These are phyloP conservation scores for Oncorhynchus tshawytscha DNA, from an alignment of 2,113 vertebrate species.

Conservation along the genomic window DNA sequence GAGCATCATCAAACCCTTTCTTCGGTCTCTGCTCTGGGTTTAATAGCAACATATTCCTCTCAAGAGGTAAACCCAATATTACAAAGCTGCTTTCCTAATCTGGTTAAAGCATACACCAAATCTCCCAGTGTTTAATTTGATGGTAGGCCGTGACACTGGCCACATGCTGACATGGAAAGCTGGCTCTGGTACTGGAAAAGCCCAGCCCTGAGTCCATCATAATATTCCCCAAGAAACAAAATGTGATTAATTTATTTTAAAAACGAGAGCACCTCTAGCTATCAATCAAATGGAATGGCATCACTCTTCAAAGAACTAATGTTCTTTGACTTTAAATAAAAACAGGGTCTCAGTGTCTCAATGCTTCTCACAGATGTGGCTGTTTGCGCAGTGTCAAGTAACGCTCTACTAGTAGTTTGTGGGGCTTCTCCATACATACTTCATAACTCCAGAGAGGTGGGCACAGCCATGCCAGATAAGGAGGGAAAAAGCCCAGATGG, in stretches of 20 bases:
- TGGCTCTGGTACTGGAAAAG: slow-evolving; percentile 40
- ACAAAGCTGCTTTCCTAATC: slow-evolving; percentile 10
- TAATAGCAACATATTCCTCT: background rate
- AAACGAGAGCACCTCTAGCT: background rate
- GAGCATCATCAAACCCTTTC: background rate
- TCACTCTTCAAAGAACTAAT: slow-evolving; percentile 26
- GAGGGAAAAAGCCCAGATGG: background rate
- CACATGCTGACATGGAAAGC: slow-evolving; percentile 27
- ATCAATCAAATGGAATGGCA: slow-evolving; percentile 23
- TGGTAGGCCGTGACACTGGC: slow-evolving; percentile 17
- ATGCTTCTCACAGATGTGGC: slow-evolving; percentile 34
- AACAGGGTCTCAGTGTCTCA: slow-evolving; percentile 19
- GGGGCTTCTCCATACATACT: slow-evolving; percentile 20
- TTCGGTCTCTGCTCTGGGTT: background rate
- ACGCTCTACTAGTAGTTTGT: slow-evolving; percentile 32
- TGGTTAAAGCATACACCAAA: slow-evolving; percentile 26
- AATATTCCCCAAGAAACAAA: slow-evolving; percentile 32
- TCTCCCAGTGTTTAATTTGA: slow-evolving; percentile 27
- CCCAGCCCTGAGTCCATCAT: background rate
- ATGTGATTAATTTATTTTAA: slow-evolving; percentile 14
- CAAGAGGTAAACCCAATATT: slow-evolving; percentile 9
- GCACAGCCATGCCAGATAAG: slow-evolving; percentile 35
- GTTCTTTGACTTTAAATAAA: slow-evolving; percentile 9
- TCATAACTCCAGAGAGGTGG: slow-evolving; percentile 33
- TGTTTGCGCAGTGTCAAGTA: slow-evolving; percentile 19